These are phyloP conservation scores for Pristis pectinata DNA, from an alignment of 2,797 vertebrate genomes.

Conservation along the genomic window DNA sequence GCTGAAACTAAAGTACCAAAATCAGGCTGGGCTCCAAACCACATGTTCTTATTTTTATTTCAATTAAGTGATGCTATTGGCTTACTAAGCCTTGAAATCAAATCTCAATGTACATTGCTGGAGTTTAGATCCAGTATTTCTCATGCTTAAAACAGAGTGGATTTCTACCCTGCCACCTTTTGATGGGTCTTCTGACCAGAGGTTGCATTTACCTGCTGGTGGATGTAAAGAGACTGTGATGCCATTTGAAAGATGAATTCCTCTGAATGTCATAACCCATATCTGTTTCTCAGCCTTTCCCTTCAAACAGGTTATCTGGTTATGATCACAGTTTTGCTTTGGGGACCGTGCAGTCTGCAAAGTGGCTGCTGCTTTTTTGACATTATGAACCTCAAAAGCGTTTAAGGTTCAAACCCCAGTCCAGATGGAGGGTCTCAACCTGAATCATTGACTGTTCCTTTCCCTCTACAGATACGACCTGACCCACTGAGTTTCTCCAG, in stretches of 20 bases:
- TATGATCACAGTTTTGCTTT: not conserved
- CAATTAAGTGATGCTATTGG: not conserved
- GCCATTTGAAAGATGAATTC: not conserved
- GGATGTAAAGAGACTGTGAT: not conserved
- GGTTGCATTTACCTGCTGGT: not conserved
- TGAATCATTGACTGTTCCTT: no score
- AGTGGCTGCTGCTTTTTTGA: not conserved
- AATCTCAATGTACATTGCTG: not conserved
- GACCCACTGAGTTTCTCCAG: no score
- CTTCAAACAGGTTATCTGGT: not conserved
- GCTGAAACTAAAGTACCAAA: not conserved
- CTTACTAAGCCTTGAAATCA: not conserved
- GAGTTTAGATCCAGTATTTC: no score
- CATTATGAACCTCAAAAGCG: not conserved
- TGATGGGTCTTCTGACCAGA: no score
- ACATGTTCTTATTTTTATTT: not conserved
- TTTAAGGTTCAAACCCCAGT: not conserved
- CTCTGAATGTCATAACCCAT: not conserved
- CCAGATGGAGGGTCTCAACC: no score
- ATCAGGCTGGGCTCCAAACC: not conserved
- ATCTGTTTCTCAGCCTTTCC: not conserved
- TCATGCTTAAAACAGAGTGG: no score
- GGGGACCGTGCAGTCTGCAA: not conserved
- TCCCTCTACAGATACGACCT: no score
- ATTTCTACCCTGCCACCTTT: no score